Conservation (phyloP, 2,797 vertebrate genomes). For the Characodon lateralis region DNA sequence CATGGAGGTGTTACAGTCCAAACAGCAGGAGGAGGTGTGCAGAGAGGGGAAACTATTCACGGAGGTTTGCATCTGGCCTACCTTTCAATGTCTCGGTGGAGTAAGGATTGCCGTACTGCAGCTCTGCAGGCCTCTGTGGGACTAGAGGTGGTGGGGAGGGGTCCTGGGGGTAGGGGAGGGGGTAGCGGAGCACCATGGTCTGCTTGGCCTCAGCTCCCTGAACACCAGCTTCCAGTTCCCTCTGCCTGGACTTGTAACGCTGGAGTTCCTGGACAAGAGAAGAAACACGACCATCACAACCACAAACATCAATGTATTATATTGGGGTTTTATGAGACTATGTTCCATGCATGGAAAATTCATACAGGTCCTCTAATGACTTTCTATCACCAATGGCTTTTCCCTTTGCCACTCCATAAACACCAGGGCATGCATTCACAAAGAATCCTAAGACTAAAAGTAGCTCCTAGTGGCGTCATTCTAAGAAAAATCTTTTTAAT, state of each 20-base stretch:
- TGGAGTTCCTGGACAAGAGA: conserved; percentile 82
- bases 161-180: conserved; percentile 85
- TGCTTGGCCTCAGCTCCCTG: conserved; percentile 74
- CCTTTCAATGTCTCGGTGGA: conserved; percentile 83
- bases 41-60: background rate
- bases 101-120: conserved; percentile 95
- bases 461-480: too few species aligned
- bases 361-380: too few species aligned
- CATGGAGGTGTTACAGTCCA: background rate
- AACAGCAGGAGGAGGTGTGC: background rate
- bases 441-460: too few species aligned
- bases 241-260: conserved; percentile 75
- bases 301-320: background rate
- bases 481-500: too few species aligned
- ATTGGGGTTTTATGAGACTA: too few species aligned
- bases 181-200: conserved; percentile 82
- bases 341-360: too few species aligned
- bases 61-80: conserved; percentile 25
- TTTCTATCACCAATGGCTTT: too few species aligned
- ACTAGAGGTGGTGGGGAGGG: conserved; percentile 83
- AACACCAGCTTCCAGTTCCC: conserved; percentile 76
- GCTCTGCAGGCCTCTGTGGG: conserved; percentile 84
- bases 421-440: too few species aligned
- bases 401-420: too few species aligned
- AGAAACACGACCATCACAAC: background rate